phyloP scores from a whole-genome alignment of 2,888 invertebrate species.

The Ormia ochracea region DNA sequence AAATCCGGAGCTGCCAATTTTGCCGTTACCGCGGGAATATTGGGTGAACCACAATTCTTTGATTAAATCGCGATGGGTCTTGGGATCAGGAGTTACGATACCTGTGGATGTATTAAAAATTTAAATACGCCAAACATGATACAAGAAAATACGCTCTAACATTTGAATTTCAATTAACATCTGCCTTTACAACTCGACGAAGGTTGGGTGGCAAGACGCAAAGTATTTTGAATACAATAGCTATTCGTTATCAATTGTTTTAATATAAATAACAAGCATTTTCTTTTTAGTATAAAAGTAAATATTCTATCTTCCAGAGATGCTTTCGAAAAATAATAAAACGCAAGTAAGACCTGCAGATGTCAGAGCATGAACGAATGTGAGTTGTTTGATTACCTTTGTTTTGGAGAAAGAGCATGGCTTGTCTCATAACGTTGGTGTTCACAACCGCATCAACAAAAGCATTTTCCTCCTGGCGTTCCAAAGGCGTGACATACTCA shows the following conservation, averaged over 20 bases:
- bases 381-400: slow-evolving; percentile 77
- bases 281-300: too few relatives aligned
- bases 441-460: slow-evolving; percentile 87
- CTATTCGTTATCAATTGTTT: too few relatives aligned
- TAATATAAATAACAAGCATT: too few relatives aligned
- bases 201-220: too few relatives aligned
- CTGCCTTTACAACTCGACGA: too few relatives aligned
- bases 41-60: slow-evolving; percentile 88
- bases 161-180: too few relatives aligned
- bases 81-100: slow-evolving; percentile 81
- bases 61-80: slow-evolving; percentile 84
- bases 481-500: slow-evolving; percentile 86
- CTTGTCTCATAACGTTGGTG: slow-evolving; percentile 86
- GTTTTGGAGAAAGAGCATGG: slow-evolving; percentile 78
- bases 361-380: background rate
- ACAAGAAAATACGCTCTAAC: too few relatives aligned
- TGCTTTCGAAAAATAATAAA: background rate
- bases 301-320: too few relatives aligned
- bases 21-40: slow-evolving; percentile 87
- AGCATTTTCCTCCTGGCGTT: slow-evolving; percentile 86
- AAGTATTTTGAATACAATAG: too few relatives aligned
- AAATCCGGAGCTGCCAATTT: slow-evolving; percentile 92
- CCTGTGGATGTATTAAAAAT: too few relatives aligned
- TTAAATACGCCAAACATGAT: too few relatives aligned
- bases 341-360: background rate